Base-by-base conservation (phyloP, 1,140 invertebrate genomes). In the Anastrepha ludens region DNA sequence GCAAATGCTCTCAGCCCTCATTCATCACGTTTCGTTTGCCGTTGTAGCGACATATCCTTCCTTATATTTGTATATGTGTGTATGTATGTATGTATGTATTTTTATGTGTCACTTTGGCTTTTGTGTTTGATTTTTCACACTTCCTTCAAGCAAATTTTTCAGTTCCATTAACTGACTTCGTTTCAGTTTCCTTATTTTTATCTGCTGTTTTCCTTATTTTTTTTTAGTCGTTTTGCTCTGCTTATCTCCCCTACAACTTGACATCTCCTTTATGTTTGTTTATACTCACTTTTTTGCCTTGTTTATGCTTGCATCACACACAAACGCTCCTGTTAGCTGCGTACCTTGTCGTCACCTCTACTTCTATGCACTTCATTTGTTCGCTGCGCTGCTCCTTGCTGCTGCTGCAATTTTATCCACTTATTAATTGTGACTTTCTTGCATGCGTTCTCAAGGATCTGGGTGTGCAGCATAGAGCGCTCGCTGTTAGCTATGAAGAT, bases 101-200 rank as follows among this genome's bases (percentile, higher is more conserved):
- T 81, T 55, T 81, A 58, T 81, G 74, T 81, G 74, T 81, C 74
- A 81, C 74, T 81, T 29, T 5, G 55, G 74, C 74, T 81, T 81
- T 81, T 81, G 74, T 81, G 20, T 20, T 55, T 81, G 74, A 50
- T 81, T 81, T 81, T 81, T 81, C 47, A 81, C 74, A 81, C 74
- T 55, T 81, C 44, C 55, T 55, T 81, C 7, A 9, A 8, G 8
- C 8, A 29, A 2, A n/a, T 50, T 47, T 29, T 15, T 44, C 9
- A 44, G 7, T 47, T 20, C 47, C 29, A 11, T 55, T 81, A 81
- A 81, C 74, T 81, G 47, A 7, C n/a, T 39, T n/a, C 20, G 7
- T 17, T 55, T 55, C 47, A 50, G n/a, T 78, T 55, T 44, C 39
- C 58, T 81, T 55, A 8, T 47, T 81, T 81, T 81, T 44, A 50